phyloP scores from a whole-genome alignment of 2,888 invertebrate species.

The Agrotis ipsilon region DNA sequence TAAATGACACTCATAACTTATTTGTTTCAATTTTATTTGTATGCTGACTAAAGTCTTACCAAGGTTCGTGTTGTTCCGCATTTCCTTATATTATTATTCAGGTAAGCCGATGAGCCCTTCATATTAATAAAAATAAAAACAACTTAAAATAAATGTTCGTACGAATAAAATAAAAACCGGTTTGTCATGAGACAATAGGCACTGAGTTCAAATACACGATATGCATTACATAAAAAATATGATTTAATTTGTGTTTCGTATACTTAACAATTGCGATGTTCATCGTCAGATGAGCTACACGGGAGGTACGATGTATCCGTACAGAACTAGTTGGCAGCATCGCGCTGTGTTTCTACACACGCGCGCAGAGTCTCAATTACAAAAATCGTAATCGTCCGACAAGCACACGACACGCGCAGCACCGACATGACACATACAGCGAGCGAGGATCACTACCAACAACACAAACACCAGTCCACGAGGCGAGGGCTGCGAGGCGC shows the following conservation, averaged over 20 bases:
- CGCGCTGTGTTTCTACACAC: background rate
- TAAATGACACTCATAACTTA: constrained; percentile 27
- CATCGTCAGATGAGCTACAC: background rate
- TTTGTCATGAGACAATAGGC: too few relatives aligned
- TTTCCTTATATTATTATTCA: background rate
- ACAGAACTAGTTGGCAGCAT: background rate
- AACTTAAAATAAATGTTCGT: too few relatives aligned
- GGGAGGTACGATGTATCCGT: background rate
- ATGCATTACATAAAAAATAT: background rate
- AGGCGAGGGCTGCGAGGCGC: constrained; percentile 52
- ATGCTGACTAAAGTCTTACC: background rate
- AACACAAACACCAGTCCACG: constrained; percentile 30
- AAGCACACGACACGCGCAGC: background rate
- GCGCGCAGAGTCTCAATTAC: background rate
- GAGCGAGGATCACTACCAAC: background rate
- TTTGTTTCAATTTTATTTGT: constrained; percentile 39
- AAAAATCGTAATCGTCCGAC: background rate
- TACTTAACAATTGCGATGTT: background rate
- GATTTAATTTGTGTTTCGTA: constrained; percentile 9
- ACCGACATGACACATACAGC: background rate
- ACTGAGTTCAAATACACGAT: too few relatives aligned
- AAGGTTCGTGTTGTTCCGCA: background rate
- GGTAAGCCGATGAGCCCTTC: background rate
- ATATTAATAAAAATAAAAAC: background rate
- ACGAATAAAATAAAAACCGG: too few relatives aligned